Base-by-base conservation (phyloP, 1,140 invertebrate species). In the Triops cancriformis region DNA sequence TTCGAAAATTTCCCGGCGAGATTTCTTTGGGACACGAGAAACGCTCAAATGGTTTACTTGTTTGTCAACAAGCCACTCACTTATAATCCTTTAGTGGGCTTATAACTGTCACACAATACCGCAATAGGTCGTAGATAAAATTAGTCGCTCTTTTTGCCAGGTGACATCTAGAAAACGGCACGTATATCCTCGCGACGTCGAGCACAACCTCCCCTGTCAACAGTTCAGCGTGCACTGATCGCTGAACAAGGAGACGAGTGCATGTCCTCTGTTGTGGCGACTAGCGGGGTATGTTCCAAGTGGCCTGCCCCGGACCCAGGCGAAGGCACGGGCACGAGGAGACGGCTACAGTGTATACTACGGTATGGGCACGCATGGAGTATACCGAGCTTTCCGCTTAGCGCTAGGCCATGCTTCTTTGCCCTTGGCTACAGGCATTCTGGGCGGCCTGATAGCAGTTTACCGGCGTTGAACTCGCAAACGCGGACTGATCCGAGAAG, bases 181-280 rank as follows among this genome's bases (percentile, higher is more conserved):
- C 51, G 14, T 64, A n/a, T 23, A 18, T 64, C 23, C 23, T 37
- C 2, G 2, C 2, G 31, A 37, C 31, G 31, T 37, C 51, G 14
- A 9, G n/a, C 51, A 64, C 51, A 12, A 23, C 23, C 18, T 64
- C 51, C 51, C 2, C 51, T 23, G 51, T 23, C 51, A 14, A 64
- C 51, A 64, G 51, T 64, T 64, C 51, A 64, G 51, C 51, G 51
- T 64, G 51, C 51, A 64, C 51, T 64, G 51, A 64, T 64, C 51
- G 51, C 51, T 23, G 23, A 23, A 64, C 51, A 23, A 11, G 51
- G 51, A 64, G 51, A 23, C 18, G 9, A 64, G 51, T 64, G 18
- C 23, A 64, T 64, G 51, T 64, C 23, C 12, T 64, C 14, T 64
- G 45, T 64, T 64, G 45, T 64, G 51, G 51, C 10, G 51, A 64